Conservation (phyloP, 2,113 vertebrate species). For the Cettia cetti region DNA sequence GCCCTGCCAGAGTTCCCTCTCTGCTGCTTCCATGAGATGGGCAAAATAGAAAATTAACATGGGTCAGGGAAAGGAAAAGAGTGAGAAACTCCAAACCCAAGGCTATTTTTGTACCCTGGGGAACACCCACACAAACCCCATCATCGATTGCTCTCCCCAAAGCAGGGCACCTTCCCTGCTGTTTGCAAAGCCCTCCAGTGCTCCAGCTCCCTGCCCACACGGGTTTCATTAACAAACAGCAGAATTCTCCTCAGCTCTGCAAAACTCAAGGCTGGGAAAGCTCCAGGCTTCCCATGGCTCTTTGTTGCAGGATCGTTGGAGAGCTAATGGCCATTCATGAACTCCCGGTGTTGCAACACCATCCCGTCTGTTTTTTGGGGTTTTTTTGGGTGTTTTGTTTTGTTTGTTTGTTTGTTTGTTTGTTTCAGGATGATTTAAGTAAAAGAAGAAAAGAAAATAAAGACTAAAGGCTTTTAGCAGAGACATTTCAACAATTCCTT, state of each 20-base stretch:
- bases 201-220: not conserved
- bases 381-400: too few species aligned
- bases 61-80: not conserved
- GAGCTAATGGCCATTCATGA: constrained; percentile 24
- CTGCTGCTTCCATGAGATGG: not conserved
- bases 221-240: not conserved
- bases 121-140: not conserved
- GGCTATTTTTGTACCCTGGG: not conserved
- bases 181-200: not conserved
- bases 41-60: not conserved
- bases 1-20: not conserved
- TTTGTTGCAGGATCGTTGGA: not conserved
- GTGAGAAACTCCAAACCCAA: not conserved
- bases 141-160: not conserved
- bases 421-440: not conserved
- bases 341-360: not conserved
- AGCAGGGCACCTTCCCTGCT: not conserved
- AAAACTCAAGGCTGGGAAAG: not conserved
- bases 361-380: not conserved
- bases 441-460: not conserved
- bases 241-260: not conserved
- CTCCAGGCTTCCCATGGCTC: not conserved
- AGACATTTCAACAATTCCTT: not conserved
- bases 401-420: not conserved
- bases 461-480: not conserved